Percentiles rank a stretch among this genome's conserved stretches.
These are phyloP conservation scores for Hafferia zeledoni DNA, from an alignment of 2,797 vertebrate genomes.

Conservation along the genomic window DNA sequence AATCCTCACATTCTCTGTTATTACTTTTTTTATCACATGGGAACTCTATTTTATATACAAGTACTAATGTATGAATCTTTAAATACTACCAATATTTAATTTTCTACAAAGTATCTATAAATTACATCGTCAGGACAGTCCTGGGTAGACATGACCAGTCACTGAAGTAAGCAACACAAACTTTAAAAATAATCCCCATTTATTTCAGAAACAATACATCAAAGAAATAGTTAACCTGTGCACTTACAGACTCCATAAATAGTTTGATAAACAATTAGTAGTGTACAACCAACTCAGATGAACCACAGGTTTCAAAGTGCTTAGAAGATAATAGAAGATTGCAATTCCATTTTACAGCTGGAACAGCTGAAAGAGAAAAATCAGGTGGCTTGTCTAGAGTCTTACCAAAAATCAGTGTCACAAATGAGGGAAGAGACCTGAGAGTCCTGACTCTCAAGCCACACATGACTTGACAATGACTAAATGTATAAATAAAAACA, in stretches of 20 bases:
- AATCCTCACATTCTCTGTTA: background rate
- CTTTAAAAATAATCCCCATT: constrained; percentile 39
- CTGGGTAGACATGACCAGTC: background rate
- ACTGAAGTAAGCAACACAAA: background rate
- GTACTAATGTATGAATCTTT: background rate
- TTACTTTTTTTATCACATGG: background rate
- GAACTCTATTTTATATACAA: background rate
- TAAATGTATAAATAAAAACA: background rate
- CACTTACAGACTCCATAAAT: background rate
- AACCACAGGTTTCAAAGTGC: background rate
- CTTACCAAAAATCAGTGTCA: background rate
- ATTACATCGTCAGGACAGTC: background rate
- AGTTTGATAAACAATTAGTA: background rate
- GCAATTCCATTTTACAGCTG: background rate
- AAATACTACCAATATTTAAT: background rate
- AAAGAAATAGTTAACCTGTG: background rate
- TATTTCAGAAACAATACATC: constrained; percentile 36
- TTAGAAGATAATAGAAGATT: background rate
- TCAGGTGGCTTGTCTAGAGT: background rate
- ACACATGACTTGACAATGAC: background rate
- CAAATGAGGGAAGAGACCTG: background rate
- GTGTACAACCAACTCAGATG: background rate
- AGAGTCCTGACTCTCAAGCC: background rate
- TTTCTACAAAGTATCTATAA: background rate
- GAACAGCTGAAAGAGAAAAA: background rate